Evolutionary conservation across 2,888 invertebrate species (phyloP).

Genomic region (Acronicta leporina): DNA sequence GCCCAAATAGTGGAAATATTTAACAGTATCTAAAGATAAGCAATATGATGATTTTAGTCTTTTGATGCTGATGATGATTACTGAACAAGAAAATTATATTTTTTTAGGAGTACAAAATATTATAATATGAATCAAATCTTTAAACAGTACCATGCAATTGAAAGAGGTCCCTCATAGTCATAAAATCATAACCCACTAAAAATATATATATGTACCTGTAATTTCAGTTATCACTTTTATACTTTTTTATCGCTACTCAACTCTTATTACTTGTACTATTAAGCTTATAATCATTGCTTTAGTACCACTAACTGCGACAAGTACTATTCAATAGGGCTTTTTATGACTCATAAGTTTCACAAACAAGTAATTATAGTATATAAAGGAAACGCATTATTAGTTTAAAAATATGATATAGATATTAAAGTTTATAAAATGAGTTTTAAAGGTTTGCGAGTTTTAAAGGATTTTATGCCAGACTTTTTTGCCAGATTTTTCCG

Average conservation of each 20-base stretch:
- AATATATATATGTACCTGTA: too few relatives aligned
- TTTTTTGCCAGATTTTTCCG: constrained; percentile 56
- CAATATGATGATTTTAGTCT: too few relatives aligned
- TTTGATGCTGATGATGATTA: too few relatives aligned
- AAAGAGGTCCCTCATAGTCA: constrained; percentile 6
- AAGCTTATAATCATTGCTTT: constrained; percentile 72
- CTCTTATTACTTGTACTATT: constrained; percentile 60
- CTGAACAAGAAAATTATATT: too few relatives aligned
- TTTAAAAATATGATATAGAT: constrained; percentile 63
- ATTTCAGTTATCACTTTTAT: constrained; percentile 27
- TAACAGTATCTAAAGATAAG: not conserved
- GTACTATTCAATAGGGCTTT: constrained; percentile 70
- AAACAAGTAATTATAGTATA: constrained; percentile 73
- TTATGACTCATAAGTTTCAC: constrained; percentile 68
- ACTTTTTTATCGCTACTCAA: constrained; percentile 38
- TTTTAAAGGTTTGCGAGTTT: constrained; percentile 49
- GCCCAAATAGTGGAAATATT: constrained; percentile 1
- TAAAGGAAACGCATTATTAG: constrained; percentile 60
- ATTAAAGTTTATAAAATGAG: constrained; percentile 56
- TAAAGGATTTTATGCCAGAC: constrained; percentile 59
- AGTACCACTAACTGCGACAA: constrained; percentile 71
- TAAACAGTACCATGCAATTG: constrained; percentile 12
- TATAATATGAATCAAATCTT: not conserved
- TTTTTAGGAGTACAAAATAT: too few relatives aligned
- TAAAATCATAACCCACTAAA: constrained; percentile 22